Base-by-base conservation (phyloP, 2,797 vertebrate species). In the Chaetophractus vellerosus region DNA sequence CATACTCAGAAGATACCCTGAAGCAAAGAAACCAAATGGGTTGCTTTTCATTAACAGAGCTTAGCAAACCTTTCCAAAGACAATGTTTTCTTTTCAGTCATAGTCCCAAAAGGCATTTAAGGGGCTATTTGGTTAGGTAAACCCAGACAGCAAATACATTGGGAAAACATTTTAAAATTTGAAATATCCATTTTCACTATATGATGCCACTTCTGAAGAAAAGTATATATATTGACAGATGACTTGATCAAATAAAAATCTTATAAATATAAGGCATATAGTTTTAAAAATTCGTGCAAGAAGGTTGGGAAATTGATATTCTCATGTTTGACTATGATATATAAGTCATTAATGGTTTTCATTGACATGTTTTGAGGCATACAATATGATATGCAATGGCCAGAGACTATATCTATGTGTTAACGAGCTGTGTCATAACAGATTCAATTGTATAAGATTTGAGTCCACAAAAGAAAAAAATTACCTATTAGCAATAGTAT, bases 21-120 rank as follows among this genome's bases (percentile, higher is more conserved):
- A 96, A 98, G 98, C 97, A 97, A 98, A 98, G 96, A 98, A 97
- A 97, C 96, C 96, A 98, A 98, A 97, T 83, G 97, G 94, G 92
- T 96, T 97, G 96, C 97, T 98, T 98, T 98, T 98, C 97, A 98
- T 98, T 98, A 98, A 91, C 87, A 83, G 90, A 96, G 88, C 93
- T 97, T 96, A 95, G 97, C 97, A 98, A 96, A 91, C 76, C 88
- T 94, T 96, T 97, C 96, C 88, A 96, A 98, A 98, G 97, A 98
- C 97, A 98, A 95, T 96, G 95, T 97, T 97, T 98, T 98, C 97
- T 97, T 98, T 98, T 95, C 89, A 98, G 95, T 97, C 96, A 97
- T 80, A 95, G 92, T 92, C 97, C 94, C 4, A 0, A 96, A 96
- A 97, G 96, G 93, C 61, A 2, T 94, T 97, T 96, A 92, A 97